Percentiles rank a stretch among this genome's conserved stretches.
phyloP scores from a whole-genome alignment of 2,888 invertebrate genomes.

The Parnassius mnemosyne region DNA sequence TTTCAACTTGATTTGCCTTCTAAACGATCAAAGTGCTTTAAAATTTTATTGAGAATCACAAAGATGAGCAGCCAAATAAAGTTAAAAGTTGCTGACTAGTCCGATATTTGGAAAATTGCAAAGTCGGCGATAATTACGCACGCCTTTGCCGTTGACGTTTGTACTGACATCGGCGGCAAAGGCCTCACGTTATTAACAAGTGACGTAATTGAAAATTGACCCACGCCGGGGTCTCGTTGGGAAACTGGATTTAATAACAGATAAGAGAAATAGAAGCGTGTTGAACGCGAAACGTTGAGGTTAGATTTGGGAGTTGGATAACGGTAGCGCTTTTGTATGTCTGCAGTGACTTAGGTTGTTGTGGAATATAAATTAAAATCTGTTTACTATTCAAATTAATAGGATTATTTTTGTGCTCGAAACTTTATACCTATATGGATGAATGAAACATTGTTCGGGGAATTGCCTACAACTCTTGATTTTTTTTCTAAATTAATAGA shows the following conservation, averaged over 20 bases:
- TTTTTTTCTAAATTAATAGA: too few relatives aligned
- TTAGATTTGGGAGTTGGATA: constrained; percentile 18
- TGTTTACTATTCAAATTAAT: constrained; percentile 6
- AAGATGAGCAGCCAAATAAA: constrained; percentile 18
- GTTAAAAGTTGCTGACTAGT: constrained; percentile 16
- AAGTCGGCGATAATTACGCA: constrained; percentile 16
- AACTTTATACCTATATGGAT: too few relatives aligned
- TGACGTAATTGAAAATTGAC: constrained; percentile 63
- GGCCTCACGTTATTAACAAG: constrained; percentile 36
- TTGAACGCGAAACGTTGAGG: constrained; percentile 29
- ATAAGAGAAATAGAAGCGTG: constrained; percentile 48
- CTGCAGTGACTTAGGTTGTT: background rate
- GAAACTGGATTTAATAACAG: constrained; percentile 54
- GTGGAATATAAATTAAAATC: constrained; percentile 6
- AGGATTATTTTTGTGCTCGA: too few relatives aligned
- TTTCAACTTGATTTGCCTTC: constrained; percentile 3
- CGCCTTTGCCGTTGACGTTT: constrained; percentile 14
- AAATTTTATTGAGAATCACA: constrained; percentile 10
- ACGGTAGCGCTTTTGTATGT: constrained; percentile 13
- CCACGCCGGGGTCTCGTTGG: constrained; percentile 33
- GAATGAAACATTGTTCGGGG: too few relatives aligned
- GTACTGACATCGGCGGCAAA: constrained; percentile 22
- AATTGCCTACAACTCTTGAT: too few relatives aligned
- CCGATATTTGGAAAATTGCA: constrained; percentile 13
- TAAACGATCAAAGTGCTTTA: constrained; percentile 13